Evolutionary conservation across 2,113 vertebrate genomes (phyloP), one percentile per base, ranked within the genome.

Genomic region (Trogon melanurus): DNA sequence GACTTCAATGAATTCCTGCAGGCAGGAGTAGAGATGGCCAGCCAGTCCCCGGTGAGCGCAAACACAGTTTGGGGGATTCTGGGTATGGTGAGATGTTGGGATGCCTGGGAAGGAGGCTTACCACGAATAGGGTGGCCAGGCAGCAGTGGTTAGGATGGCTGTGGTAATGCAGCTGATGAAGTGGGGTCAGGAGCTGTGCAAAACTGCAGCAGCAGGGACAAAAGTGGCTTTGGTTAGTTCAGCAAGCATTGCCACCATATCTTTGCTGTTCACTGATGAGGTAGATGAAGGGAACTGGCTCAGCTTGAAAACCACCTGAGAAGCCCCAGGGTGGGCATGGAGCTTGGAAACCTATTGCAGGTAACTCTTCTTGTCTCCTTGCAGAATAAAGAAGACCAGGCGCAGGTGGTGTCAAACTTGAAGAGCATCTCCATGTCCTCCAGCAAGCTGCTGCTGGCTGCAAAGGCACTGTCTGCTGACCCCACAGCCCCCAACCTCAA

Each of bases 341-440:
- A 30, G 10, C 45, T 88, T 12, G 21, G 53, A 71, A 66, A 60
- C 4, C 3, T 56, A 29, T 45, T 51, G 51, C 27, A 32, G 38
- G 4, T 91, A 58, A 79, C 48, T 61, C 12, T 50, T 44, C 44
- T 38, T 85, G 32, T 5, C 13, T 74, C 56, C 16, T 86, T 91
- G 17, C 97, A 99, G 99, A 99, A 98, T 80, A 99, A 98, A 70
- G 99, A 99, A 86, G 99, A 99, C 92, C 99, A 98, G 83, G 98
- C 98, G 3, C 99, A 99, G 97, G 99, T 99, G 64, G 99, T 99
- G 65, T 99, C 98, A 22, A 99, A 99, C 97, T 97, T 99, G 95
- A 99, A 99, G 98, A 99, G 99, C 61, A 99, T 99, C 97, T 99
- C 99, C 92, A 99, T 99, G 99, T 99, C 99, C 36, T 99, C 99